Base-by-base conservation (phyloP, 2,797 vertebrate genomes). In the Trachurus trachurus region DNA sequence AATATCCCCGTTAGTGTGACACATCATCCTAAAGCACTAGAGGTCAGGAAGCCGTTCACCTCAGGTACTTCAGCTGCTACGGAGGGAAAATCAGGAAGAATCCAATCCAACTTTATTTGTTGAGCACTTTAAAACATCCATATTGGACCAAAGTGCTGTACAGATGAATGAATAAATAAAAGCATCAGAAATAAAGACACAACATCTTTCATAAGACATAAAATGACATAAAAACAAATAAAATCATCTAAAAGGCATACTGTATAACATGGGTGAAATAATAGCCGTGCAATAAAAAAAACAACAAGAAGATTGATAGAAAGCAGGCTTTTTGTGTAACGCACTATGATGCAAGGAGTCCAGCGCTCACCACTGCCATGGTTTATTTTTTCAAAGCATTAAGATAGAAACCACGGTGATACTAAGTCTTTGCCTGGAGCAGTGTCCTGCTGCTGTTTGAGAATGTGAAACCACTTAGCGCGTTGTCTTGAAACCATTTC, bases 381-480 rank as follows among this genome's bases (percentile, higher is more conserved):
- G 77, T 85, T 70, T 81, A 77, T 89, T 86, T 86, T 90, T 91
- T 80, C 31, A 80, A 56, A 70, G 77, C 74, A 66, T 87, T 74
- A 71, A 78, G 86, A 91, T 80, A 62, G 78, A 88, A 90, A 81
- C 26, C 82, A 83, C 50, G 37, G 53, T 74, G 49, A 84, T 80
- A 80, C 78, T 8, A 78, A 62, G 61, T 61, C 49, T 81, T 76
- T 39, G 84, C 89, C 88, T 72, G 0, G 0, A 83, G 90, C 80
- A 9, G 73, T 70, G 81, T 86, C 79, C 82, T 79, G 72, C 77
- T 76, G 83, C 78, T 67, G 76, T 57, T 68, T 2, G 65, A 84
- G 66, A 86, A 89, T 80, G 67, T 88, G 79, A 89, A 89, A 90
- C 71, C 87, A 86, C 84, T 87, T 82, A 74, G 61, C 31, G 45